phyloP scores from a whole-genome alignment of 2,888 invertebrate species.

The Celastrina argiolus region DNA sequence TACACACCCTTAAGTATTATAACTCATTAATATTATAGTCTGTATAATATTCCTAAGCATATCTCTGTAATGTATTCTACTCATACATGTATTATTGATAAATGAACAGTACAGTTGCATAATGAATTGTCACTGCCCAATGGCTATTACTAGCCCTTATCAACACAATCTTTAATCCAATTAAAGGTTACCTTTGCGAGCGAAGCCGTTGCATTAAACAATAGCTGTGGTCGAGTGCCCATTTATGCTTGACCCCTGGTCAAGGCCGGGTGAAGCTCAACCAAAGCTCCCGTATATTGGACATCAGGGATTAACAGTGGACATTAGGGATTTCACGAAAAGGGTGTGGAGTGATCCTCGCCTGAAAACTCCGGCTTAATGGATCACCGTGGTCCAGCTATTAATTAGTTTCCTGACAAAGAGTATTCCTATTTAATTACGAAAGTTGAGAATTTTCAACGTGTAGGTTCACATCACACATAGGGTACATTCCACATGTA shows the following conservation, averaged over 20 bases:
- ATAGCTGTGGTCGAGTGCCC: constrained; percentile 50
- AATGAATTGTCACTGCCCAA: constrained; percentile 56
- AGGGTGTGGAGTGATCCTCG: constrained; percentile 62
- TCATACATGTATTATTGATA: background rate
- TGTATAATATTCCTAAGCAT: too few species aligned
- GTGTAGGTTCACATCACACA: too few species aligned
- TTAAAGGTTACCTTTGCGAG: constrained; percentile 62
- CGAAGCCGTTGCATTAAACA: constrained; percentile 66
- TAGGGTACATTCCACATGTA: too few species aligned
- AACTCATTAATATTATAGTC: too few species aligned
- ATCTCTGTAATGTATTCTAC: too few species aligned
- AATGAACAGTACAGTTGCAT: constrained; percentile 49
- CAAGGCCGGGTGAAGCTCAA: background rate
- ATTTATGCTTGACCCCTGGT: constrained; percentile 39
- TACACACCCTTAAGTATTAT: too few species aligned
- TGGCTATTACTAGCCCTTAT: constrained; percentile 54
- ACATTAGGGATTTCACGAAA: constrained; percentile 60
- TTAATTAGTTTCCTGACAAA: constrained; percentile 64
- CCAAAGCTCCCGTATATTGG: constrained; percentile 37
- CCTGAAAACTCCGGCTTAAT: constrained; percentile 61
- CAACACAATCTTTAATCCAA: constrained; percentile 72
- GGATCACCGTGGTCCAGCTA: constrained; percentile 61
- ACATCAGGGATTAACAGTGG: constrained; percentile 46
- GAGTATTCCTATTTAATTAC: constrained; percentile 30
- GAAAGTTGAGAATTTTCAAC: constrained; percentile 21